Base-by-base conservation (phyloP, 2,888 invertebrate genomes). In the Melinaea marsaeus region DNA sequence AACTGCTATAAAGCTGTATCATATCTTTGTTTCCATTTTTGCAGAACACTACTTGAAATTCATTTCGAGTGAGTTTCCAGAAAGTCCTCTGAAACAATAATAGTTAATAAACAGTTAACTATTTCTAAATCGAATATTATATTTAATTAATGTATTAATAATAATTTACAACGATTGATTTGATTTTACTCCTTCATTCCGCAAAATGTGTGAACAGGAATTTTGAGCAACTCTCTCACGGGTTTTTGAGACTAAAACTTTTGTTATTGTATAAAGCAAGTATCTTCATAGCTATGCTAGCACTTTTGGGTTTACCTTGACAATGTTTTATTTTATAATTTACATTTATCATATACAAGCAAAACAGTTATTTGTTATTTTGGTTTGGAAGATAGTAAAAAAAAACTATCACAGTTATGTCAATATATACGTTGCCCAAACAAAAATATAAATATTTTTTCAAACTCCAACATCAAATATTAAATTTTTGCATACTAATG, bases 21-120 rank as follows among this genome's bases (percentile, higher is more conserved):
- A 22, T 22, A 22, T 22, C 22, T 22, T 22, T 22, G 22, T 22
- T 22, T 22, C 22, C 1, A 22, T 22, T 22, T 22, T 22, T 22
- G 22, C 22, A 22, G 22, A 22, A 22, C 22, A 22, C 1, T 22
- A 22, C 22, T 22, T 22, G 22, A 22, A 22, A 0, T 73, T 63
- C 1, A 80, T 66, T 0, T 81, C 61, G 1, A 84, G 69, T 0
- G 80, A 79, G 34, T 77, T 75, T 11, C 83, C 83, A 2, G 83
- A 84, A 66, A 83, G 83, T 11, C 84, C 83, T 0, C 84, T 84
- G 72, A 55, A 61, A 48, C 42, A 48, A 47, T 1, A 9, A 22
- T n/a, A 57, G 5, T 59, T 32, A 34, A 47, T 58, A 7, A 58
- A 11, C 7, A 32, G 11, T 11, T 45, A 32, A 45, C 11, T 2